phyloP scores from a whole-genome alignment of 2,888 invertebrate genomes.

The Schizaphis graminum region DNA sequence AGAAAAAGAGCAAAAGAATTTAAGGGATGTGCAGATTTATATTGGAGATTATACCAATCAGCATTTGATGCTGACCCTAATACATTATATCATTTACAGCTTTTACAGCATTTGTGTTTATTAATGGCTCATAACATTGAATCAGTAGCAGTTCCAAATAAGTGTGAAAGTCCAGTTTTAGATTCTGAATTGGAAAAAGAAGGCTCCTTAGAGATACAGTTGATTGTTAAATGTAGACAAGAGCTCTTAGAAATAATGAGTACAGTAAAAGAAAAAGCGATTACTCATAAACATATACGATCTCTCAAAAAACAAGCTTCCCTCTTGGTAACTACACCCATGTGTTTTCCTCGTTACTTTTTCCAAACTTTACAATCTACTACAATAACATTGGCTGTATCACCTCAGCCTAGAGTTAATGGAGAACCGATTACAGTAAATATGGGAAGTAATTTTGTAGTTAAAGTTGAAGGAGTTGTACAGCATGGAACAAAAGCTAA shows the following conservation, averaged over 20 bases:
- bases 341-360: constrained; percentile 83
- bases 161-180: constrained; percentile 69
- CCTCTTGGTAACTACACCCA: constrained; percentile 76
- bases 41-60: constrained; percentile 83
- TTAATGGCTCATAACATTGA: constrained; percentile 83
- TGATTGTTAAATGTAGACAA: constrained; percentile 72
- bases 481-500: constrained; percentile 80
- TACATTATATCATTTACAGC: constrained; percentile 73
- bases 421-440: constrained; percentile 89
- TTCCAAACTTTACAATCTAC: constrained; percentile 90
- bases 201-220: constrained; percentile 72
- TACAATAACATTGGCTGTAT: constrained; percentile 83
- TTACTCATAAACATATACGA: constrained; percentile 69
- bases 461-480: constrained; percentile 94
- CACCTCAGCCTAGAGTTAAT: constrained; percentile 83
- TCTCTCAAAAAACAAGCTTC: constrained; percentile 75
- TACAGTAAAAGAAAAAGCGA: constrained; percentile 59
- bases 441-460: constrained; percentile 86
- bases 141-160: constrained; percentile 76
- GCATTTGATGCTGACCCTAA: constrained; percentile 89
- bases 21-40: constrained; percentile 80
- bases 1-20: constrained; percentile 82
- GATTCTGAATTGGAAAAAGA: constrained; percentile 70
- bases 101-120: constrained; percentile 83
- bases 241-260: constrained; percentile 71